phyloP scores from a whole-genome alignment of 2,113 vertebrate genomes.

The Tylochromis polylepis region DNA sequence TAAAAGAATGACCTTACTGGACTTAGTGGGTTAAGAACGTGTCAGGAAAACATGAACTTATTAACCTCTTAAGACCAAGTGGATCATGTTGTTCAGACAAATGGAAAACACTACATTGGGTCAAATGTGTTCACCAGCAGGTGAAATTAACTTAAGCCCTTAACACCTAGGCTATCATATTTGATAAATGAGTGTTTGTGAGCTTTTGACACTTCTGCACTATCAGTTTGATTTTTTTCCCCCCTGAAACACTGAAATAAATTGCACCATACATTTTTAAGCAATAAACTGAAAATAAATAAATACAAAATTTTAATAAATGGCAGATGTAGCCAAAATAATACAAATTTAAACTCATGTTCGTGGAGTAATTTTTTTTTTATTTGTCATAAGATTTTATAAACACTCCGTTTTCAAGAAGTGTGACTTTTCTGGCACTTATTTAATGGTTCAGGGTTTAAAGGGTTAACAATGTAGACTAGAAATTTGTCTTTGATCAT shows the following conservation, averaged over 20 bases:
- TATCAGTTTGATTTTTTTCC: neutral
- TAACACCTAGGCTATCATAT: neutral
- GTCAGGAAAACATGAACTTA: neutral
- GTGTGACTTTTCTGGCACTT: neutral
- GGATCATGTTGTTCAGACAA: neutral
- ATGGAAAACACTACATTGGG: neutral
- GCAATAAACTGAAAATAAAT: neutral
- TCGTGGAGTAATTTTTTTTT: neutral
- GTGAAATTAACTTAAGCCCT: neutral
- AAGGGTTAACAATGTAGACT: neutral
- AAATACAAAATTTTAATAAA: neutral
- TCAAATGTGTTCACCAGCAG: neutral
- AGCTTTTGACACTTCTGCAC: no score
- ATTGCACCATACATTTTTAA: neutral
- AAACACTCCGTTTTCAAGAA: neutral
- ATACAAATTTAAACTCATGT: neutral
- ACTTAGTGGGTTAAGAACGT: neutral
- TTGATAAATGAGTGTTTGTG: neutral
- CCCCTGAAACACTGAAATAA: neutral
- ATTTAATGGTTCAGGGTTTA: neutral
- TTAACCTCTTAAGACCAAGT: neutral
- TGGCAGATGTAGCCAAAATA: neutral
- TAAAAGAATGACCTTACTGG: neutral
- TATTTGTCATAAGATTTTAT: neutral
- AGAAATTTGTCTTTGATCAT: neutral